Conservation (phyloP, 23 tunicate species). For the Halocynthia aurantium region DNA sequence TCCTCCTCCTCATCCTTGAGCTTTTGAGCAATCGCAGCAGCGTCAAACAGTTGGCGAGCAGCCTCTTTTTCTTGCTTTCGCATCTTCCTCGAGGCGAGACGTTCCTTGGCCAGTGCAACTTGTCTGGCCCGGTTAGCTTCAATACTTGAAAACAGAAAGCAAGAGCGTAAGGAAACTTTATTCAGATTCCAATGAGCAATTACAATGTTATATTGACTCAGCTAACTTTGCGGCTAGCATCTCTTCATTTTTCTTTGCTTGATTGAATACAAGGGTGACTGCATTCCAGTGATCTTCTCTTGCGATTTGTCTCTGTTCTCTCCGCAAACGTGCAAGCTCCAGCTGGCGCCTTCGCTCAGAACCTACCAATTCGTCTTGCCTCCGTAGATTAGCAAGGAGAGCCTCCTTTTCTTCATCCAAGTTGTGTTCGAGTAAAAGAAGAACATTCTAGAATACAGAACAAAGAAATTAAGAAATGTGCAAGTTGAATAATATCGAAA, state of each 20-base stretch:
- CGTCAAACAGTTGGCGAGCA: constrained; percentile 42
- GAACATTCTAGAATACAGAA: constrained; percentile 49
- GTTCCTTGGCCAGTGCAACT: constrained; percentile 47
- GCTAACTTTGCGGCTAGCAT: constrained; percentile 46
- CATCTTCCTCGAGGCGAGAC: constrained; percentile 45
- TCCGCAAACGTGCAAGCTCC: constrained; percentile 58
- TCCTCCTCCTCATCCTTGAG: constrained; percentile 32
- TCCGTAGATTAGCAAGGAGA: constrained; percentile 38
- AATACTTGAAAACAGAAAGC: constrained; percentile 6
- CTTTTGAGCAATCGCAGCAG: constrained; percentile 29
- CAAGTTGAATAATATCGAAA: too few species aligned
- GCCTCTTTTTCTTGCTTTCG: constrained; percentile 62
- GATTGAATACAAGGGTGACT: constrained; percentile 48
- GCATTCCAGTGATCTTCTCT: constrained; percentile 71
- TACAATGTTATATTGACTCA: neutral
- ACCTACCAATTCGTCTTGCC: constrained; percentile 54
- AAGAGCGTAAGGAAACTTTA: neutral
- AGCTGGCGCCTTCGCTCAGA: constrained; percentile 80
- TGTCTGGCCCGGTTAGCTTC: constrained; percentile 37
- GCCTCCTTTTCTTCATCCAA: constrained; percentile 65
- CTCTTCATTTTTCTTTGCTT: constrained; percentile 69
- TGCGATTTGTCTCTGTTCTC: constrained; percentile 66
- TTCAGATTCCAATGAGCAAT: neutral
- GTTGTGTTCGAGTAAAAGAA: constrained; percentile 64
- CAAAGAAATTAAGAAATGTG: neutral